Conservation (phyloP, 2,888 invertebrate species). For the Rhogogaster chlorosoma region DNA sequence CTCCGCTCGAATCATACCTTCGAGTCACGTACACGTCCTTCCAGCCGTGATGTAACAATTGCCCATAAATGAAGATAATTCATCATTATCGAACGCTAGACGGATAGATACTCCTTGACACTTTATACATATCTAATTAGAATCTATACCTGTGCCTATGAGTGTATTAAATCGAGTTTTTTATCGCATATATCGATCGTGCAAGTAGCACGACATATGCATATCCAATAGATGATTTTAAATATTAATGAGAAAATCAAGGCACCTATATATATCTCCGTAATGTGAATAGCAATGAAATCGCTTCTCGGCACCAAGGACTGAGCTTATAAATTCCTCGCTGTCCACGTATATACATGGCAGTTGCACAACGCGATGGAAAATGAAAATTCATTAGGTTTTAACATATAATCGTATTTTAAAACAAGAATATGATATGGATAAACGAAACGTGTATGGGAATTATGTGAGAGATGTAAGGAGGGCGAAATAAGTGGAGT, state of each 20-base stretch:
- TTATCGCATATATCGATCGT: neutral
- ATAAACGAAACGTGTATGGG: neutral
- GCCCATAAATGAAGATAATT: neutral
- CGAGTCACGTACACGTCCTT: neutral
- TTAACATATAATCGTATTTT: too few relatives aligned
- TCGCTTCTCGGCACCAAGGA: neutral
- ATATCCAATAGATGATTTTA: slow-evolving; percentile 22
- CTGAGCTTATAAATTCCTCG: neutral
- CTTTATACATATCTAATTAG: neutral
- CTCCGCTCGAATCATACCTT: neutral
- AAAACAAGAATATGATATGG: too few relatives aligned
- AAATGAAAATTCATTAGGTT: neutral
- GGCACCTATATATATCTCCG: neutral
- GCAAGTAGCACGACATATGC: slow-evolving; percentile 5
- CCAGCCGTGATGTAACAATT: neutral
- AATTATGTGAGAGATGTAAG: neutral
- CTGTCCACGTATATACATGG: neutral
- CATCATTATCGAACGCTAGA: neutral
- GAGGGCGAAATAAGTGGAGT: neutral
- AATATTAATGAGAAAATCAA: slow-evolving; percentile 6
- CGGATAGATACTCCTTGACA: neutral
- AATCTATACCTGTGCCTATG: neutral
- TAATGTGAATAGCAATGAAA: slow-evolving; percentile 21
- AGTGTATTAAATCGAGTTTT: neutral
- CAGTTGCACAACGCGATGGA: neutral